Conservation (phyloP, 1,140 invertebrate genomes). For the Carcinoscorpius rotundicauda region DNA sequence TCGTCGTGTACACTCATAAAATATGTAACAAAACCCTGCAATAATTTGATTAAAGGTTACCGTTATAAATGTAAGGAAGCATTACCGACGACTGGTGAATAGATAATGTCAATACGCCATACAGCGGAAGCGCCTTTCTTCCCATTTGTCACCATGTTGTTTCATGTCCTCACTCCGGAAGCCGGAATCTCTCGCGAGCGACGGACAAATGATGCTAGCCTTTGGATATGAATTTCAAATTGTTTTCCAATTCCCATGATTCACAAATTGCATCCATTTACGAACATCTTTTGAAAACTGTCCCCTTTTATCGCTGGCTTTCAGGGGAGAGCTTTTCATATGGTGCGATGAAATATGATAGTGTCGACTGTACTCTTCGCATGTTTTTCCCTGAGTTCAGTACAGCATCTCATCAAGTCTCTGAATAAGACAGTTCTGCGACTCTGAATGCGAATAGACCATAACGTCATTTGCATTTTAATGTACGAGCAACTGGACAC, state of each 20-base stretch:
- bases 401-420: no score
- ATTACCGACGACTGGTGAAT: not conserved
- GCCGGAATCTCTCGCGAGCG: not conserved
- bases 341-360: no score
- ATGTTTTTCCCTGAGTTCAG: no score
- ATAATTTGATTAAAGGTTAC: slow-evolving; percentile 4
- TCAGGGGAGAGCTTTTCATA: not conserved
- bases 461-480: no score
- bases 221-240: slow-evolving; percentile 22
- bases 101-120: not conserved
- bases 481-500: no score
- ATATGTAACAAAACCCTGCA: slow-evolving; percentile 2
- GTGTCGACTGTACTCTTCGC: no score
- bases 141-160: not conserved
- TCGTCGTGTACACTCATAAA: not conserved
- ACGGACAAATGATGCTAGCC: slow-evolving; percentile 17
- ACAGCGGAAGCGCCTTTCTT: not conserved
- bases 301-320: slow-evolving; percentile 15
- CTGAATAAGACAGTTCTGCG: no score
- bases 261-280: slow-evolving; percentile 21
- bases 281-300: slow-evolving; percentile 19
- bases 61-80: slow-evolving; percentile 1
- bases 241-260: slow-evolving; percentile 22
- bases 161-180: no score
- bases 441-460: no score